Base-by-base conservation (phyloP, 2,888 invertebrate species). In the Willowsia nigromaculata region DNA sequence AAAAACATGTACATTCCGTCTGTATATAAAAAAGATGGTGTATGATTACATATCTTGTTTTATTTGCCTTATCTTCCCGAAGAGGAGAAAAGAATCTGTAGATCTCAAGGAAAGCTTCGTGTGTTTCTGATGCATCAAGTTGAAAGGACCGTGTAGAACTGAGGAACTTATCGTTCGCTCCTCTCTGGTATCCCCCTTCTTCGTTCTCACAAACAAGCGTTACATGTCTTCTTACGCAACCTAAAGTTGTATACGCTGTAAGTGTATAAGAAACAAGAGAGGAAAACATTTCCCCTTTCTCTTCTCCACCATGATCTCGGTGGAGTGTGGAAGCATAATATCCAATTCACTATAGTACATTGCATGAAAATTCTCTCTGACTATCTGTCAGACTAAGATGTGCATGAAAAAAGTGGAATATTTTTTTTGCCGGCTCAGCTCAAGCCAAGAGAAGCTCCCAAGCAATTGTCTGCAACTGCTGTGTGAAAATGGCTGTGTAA, bases 281-380 rank as follows among this genome's bases (percentile, higher is more conserved):
- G 65, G 5, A 43, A 71, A 71, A 68, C 13, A 37, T 43, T 74
- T 47, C 30, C 59, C 86, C 50, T 81, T 81, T 65, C 78, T 78
- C 59, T 81, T 30, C 43, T 53, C 74, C 62, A 40, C 50, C 50
- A 59, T 59, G 30, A 65, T 15, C 37, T 33, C n/a, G 2, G 1
- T 18, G 65, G 43, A 3, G 40, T 43, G 9, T 59, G 13, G 59
- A 13, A 9, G 43, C 43, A 43, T 43, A 13, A n/a, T n/a, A n/a
- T n/a, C n/a, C n/a, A n/a, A n/a, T n/a, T n/a, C n/a, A n/a, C n/a
- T n/a, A n/a, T n/a, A n/a, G n/a, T n/a, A n/a, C n/a, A 43, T 43
- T 13, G 11, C 6, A 1, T 56, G 0, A 18, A n/a, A 71, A 22
- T 30, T 62, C 30, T 62, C 30, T n/a, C n/a, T n/a, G n/a, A n/a